Percentiles rank a stretch among this genome's conserved stretches.
Conservation (phyloP, 2,797 vertebrate species). For the Scolopax bukidnonensis region DNA sequence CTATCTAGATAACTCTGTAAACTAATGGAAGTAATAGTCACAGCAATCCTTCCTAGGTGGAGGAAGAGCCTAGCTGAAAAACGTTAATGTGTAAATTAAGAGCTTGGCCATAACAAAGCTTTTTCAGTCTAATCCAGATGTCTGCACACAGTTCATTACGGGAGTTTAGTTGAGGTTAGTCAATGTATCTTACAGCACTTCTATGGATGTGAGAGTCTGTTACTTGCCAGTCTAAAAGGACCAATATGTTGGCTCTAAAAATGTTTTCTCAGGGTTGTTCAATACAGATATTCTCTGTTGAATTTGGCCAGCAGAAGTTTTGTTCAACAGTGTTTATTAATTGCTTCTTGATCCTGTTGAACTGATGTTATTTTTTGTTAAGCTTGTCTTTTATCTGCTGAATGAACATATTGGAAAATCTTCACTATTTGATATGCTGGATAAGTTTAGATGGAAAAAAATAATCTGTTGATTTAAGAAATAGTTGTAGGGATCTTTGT, state of each 20-base stretch:
- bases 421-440: background rate
- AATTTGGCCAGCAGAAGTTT: background rate
- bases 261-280: background rate
- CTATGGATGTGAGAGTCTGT: background rate
- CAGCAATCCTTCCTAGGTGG: background rate
- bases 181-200: background rate
- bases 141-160: background rate
- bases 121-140: background rate
- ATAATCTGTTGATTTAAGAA: background rate
- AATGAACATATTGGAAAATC: background rate
- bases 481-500: background rate
- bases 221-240: background rate
- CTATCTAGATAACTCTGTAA: background rate
- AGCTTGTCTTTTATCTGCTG: background rate
- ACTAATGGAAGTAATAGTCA: background rate
- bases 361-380: background rate
- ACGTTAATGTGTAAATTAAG: background rate
- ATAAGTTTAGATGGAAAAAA: background rate
- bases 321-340: background rate
- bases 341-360: background rate
- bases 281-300: background rate
- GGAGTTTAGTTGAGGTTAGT: background rate
- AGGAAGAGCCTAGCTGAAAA: background rate
- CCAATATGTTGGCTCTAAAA: background rate
- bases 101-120: background rate